Evolutionary conservation across 1,140 invertebrate genomes (phyloP), one percentile per base, ranked within the genome.

Genomic region (Hypsibius dujardini): DNA sequence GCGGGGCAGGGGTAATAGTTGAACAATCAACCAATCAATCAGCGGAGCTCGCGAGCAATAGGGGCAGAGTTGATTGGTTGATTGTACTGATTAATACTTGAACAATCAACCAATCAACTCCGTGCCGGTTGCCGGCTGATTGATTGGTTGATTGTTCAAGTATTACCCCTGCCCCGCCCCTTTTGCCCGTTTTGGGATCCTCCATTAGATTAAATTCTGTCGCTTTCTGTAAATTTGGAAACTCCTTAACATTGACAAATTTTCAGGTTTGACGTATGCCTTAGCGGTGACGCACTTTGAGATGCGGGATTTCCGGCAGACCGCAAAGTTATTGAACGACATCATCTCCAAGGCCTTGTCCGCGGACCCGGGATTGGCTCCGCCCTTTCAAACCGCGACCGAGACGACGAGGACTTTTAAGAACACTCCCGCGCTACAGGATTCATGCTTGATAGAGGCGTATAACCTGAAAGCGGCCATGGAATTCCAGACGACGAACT

Each of bases 381-480:
- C 59, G 12, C 62, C 12, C 12, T 45, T 45, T 7, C 12, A 45
- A 15, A 7, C 42, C 45, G 95, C 15, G 95, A 98, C 73, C 82
- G 89, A 72, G 92, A 98, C 80, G 92, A 98, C 83, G 95, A 95
- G 28, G 82, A 82, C 83, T 73, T 46, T 47, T 70, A 59, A 95
- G 15, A 99, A 98, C 81, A 95, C 94, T 1, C 81, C 95, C 50
- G 91, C 90, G 0, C 84, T 99, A 67, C 92, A 98, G 77, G 88
- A 98, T 80, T 96, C 95, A 42, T 93, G 93, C 47, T 81, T 99
- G 1, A 92, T 97, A 15, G 95, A 99, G 82, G 94, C 95, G 0
- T 96, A 98, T 76, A 99, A 98, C 82, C 83, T 99, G 0, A 98
- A 97, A 83, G 94, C 94, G 28, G 95, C 95, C 1, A 94, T 98